A percentile compares a stretch with the other conserved stretches of the same genome.
Evolutionary conservation across 2,888 invertebrate genomes (phyloP).

Genomic region (Venustoraphidia nigricollis): DNA sequence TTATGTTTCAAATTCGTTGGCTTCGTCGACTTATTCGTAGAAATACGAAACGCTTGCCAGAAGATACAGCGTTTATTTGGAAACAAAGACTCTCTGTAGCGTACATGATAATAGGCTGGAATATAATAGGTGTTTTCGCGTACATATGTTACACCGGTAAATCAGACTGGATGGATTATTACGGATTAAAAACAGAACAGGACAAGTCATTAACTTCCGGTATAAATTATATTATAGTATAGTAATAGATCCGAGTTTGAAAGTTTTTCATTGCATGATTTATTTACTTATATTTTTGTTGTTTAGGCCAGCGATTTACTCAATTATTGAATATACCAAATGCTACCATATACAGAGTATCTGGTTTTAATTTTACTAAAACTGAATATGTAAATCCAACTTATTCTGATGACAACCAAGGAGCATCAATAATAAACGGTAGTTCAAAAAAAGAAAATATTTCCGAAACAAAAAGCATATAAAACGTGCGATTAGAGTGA

Average conservation of each 20-base stretch:
- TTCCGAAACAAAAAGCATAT: no score
- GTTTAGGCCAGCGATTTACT: constrained; percentile 18
- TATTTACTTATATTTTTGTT: background rate
- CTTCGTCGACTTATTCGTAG: constrained; percentile 32
- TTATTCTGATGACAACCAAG: no score
- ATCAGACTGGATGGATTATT: constrained; percentile 48
- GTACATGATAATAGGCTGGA: constrained; percentile 54
- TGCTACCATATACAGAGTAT: constrained; percentile 14
- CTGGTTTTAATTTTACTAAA: no score
- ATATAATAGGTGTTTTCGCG: constrained; percentile 48
- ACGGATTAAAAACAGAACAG: constrained; percentile 45
- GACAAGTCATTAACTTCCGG: constrained; percentile 40
- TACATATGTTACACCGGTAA: constrained; percentile 44
- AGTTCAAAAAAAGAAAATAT: no score
- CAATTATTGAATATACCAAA: constrained; percentile 20
- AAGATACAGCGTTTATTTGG: constrained; percentile 38
- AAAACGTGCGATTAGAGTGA: no score
- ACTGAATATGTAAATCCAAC: no score
- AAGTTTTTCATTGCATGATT: background rate
- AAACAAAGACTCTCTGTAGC: constrained; percentile 42
- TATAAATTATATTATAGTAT: constrained; percentile 19
- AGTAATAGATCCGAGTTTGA: background rate
- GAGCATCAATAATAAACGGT: no score
- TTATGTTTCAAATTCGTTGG: constrained; percentile 31
- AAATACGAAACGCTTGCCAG: constrained; percentile 31